Percentiles rank a stretch among this genome's conserved stretches.
Conservation (phyloP, 2,113 vertebrate genomes). For the Ochotona princeps region DNA sequence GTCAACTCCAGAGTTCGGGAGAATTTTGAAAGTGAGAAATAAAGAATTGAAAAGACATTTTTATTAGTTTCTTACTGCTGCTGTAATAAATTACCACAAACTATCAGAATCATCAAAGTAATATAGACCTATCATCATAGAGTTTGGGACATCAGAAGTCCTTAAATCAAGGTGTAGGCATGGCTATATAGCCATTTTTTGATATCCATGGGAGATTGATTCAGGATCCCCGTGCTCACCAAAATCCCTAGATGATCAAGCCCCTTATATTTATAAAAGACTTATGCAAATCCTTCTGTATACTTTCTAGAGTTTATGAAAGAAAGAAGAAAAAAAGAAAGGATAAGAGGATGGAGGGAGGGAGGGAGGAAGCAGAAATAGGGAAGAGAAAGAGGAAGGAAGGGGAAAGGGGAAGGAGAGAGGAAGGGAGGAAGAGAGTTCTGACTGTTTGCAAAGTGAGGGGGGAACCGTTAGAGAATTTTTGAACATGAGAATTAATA, state of each 20-base stretch:
- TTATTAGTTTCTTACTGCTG: background rate
- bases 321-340: no score
- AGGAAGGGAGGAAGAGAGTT: background rate
- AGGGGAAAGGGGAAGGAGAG: no score
- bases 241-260: no score
- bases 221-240: no score
- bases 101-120: background rate
- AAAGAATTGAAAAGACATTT: background rate
- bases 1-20: background rate
- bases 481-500: background rate
- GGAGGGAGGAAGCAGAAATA: no score
- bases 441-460: background rate
- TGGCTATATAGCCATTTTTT: no score
- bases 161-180: background rate
- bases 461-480: background rate
- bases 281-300: no score
- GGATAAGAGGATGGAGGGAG: no score
- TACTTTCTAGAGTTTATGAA: no score
- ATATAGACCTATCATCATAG: background rate
- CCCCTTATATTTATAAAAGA: no score
- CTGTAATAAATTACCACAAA: background rate
- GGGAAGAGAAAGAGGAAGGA: no score
- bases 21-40: constrained; percentile 11
- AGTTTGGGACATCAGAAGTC: background rate
- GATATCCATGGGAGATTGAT: no score